Percentiles rank a stretch among this genome's conserved stretches.
Conservation (phyloP, 2,888 invertebrate genomes). For the Sarcophaga variegata region DNA sequence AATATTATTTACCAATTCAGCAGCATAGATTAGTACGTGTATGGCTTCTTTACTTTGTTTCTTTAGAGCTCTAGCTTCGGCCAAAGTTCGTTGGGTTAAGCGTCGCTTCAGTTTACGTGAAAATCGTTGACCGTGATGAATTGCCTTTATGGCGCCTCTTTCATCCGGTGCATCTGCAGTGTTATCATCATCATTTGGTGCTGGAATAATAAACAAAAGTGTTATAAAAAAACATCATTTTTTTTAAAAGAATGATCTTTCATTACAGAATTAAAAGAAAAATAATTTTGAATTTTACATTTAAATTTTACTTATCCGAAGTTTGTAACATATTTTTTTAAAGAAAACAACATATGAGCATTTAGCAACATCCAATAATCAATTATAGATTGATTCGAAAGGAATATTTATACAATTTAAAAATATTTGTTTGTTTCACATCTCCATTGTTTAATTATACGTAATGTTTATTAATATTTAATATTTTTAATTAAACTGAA, state of each 20-base stretch:
- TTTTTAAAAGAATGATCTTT: background rate
- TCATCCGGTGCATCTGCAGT: conserved; percentile 72
- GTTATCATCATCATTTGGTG: conserved; percentile 75
- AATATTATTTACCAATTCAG: conserved; percentile 86
- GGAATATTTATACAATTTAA: too few species aligned
- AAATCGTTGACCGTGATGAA: conserved; percentile 90
- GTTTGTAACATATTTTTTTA: too few species aligned
- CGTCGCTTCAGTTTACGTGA: conserved; percentile 89
- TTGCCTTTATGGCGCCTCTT: conserved; percentile 86
- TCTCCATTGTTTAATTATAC: too few species aligned
- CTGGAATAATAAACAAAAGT: conserved; percentile 65
- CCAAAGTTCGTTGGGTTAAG: conserved; percentile 89
- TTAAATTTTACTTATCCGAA: too few species aligned
- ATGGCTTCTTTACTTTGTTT: conserved; percentile 89
- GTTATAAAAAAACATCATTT: background rate
- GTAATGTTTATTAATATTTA: too few species aligned
- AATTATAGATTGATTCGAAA: too few species aligned
- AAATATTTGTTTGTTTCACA: too few species aligned
- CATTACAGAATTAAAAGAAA: too few species aligned
- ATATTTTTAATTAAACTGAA: background rate
- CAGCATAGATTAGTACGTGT: conserved; percentile 89
- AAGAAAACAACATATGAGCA: too few species aligned
- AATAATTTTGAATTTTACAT: too few species aligned
- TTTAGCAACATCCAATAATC: too few species aligned
- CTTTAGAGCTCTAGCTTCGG: conserved; percentile 90